A percentile compares a stretch with the other conserved stretches of the same genome.
Evolutionary conservation across 2,113 vertebrate genomes (phyloP).

Genomic region (Gracilinanus agilis): DNA sequence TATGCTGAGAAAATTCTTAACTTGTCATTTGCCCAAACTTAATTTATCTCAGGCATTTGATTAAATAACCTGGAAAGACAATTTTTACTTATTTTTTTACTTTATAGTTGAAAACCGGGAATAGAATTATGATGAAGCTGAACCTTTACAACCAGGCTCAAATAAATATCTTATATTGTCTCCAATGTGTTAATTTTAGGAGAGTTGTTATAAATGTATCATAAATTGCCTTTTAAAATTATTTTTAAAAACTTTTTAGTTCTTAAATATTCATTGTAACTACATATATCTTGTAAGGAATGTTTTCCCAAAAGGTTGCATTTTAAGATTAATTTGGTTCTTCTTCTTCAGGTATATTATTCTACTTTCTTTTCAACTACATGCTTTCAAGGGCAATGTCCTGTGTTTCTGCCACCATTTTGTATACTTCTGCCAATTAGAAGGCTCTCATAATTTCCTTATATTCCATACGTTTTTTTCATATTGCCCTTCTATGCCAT

Average conservation of each 20-base stretch:
- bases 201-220: background rate
- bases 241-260: background rate
- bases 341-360: background rate
- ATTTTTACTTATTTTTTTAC: background rate
- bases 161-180: background rate
- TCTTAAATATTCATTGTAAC: background rate
- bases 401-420: background rate
- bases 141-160: background rate
- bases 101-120: background rate
- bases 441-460: background rate
- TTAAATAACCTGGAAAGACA: background rate
- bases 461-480: background rate
- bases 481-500: background rate
- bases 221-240: background rate
- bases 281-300: background rate
- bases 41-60: background rate
- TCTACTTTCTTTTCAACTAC: background rate
- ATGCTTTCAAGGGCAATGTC: background rate
- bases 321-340: background rate
- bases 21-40: background rate
- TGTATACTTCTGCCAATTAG: background rate
- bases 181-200: background rate
- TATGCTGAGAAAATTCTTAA: background rate
- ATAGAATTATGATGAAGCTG: background rate
- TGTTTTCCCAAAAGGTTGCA: background rate